Evolutionary conservation across 2,888 invertebrate species (phyloP), one percentile per base, ranked within the genome.

Genomic region (Dasypogon diadema): DNA sequence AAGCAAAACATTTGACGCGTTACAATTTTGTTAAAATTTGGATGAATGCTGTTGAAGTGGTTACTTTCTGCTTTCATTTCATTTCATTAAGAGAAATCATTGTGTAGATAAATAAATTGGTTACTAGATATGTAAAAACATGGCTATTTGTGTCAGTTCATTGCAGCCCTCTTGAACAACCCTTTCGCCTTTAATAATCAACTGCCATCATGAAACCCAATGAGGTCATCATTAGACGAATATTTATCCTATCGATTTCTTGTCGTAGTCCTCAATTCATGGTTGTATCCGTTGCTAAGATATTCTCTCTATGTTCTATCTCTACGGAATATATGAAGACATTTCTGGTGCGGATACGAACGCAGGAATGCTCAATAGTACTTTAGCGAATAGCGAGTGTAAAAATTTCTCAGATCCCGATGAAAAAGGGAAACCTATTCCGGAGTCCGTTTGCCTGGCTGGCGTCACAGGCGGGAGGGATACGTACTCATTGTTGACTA

Each of bases 161-260:
- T n/a, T n/a, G n/a, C n/a, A n/a, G n/a, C n/a, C n/a, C n/a, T n/a
- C n/a, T n/a, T n/a, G n/a, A n/a, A n/a, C n/a, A n/a, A n/a, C n/a
- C n/a, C n/a, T n/a, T n/a, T n/a, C n/a, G n/a, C 30, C 30, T 30
- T 30, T 30, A 5, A 30, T 30, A 30, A 30, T 8, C 3, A 30
- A 30, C 30, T 30, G 3, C 8, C 30, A 30, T 30, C 30, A 30
- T 30, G 8, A 8, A 30, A 30, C 3, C 4, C 30, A 30, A 37
- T 60, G 60, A 60, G 37, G 60, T 60, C 60, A 60, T 21, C 60
- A 37, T 37, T 30, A 3, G 30, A 30, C 30, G 30, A 3, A 30
- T 30, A 30, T 30, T 30, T 37, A 37, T 18, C 10, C 14, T 18
- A 60, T 60, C 21, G 60, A 60, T 60, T 60, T 60, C 60, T 21